Percentiles rank a stretch among this genome's conserved stretches.
These are phyloP conservation scores for Sebastes itinus DNA, from an alignment of 2,797 vertebrate genomes.

Conservation along the genomic window DNA sequence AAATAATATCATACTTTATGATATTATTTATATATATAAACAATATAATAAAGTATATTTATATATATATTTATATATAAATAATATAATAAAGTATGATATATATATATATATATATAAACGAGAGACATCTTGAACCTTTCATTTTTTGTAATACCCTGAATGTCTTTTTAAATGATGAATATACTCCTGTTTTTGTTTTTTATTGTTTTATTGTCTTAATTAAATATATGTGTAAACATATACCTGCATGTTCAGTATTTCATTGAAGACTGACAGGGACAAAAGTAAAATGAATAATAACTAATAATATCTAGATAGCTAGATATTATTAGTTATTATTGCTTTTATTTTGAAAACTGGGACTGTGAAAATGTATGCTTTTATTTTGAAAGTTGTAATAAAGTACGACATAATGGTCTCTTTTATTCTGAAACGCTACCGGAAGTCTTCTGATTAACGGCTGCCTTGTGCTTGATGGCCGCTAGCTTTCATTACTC, in stretches of 20 bases:
- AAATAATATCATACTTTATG: too few relatives aligned
- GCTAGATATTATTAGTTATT: not conserved
- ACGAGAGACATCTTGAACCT: not conserved
- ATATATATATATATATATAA: too few relatives aligned
- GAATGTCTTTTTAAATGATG: not conserved
- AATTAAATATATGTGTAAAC: not conserved
- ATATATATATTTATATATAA: too few relatives aligned
- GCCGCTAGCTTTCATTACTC: not conserved
- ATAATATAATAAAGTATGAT: too few relatives aligned
- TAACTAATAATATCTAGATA: too few relatives aligned
- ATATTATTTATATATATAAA: too few relatives aligned
- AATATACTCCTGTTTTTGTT: not conserved
- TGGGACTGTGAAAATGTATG: not conserved
- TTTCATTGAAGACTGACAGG: too few relatives aligned
- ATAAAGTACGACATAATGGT: too few relatives aligned
- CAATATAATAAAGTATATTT: too few relatives aligned
- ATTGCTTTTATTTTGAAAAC: not conserved
- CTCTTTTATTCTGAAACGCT: conserved; percentile 24
- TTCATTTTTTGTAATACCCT: not conserved
- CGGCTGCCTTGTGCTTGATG: not conserved
- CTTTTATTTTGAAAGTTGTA: conserved; percentile 31
- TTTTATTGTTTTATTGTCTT: not conserved
- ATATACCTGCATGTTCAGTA: not conserved
- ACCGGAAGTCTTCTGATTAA: not conserved
- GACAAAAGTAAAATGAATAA: too few relatives aligned